These are phyloP conservation scores for Dynastes tityus DNA, from an alignment of 2,888 invertebrate species.

Conservation along the genomic window DNA sequence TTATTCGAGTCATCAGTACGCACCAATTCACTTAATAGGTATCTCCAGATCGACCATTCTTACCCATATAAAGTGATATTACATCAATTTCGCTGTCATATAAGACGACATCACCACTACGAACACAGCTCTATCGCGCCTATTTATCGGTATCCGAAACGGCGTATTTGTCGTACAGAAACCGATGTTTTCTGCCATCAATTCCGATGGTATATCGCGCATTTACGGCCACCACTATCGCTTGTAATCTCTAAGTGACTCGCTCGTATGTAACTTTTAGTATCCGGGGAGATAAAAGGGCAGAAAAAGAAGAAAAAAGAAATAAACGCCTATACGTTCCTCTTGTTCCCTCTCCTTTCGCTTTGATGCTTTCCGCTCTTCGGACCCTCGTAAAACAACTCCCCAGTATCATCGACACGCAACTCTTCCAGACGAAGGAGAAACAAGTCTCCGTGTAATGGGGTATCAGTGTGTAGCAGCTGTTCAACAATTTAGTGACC, in stretches of 20 bases:
- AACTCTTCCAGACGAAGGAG: background rate
- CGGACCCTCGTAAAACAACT: constrained; percentile 36
- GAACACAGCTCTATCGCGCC: background rate
- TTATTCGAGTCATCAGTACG: too few species aligned
- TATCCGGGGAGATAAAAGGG: constrained; percentile 26
- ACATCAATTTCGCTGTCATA: too few species aligned
- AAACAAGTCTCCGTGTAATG: constrained; percentile 6
- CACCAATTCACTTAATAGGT: too few species aligned
- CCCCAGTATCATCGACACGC: constrained; percentile 43
- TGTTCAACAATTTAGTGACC: constrained; percentile 63
- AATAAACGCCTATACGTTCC: constrained; percentile 27
- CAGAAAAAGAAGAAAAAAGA: background rate
- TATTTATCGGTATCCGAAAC: constrained; percentile 5
- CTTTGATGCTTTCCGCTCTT: constrained; percentile 32
- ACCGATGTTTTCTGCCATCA: constrained; percentile 13
- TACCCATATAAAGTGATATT: too few species aligned
- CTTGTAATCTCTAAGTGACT: constrained; percentile 45
- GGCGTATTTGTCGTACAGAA: background rate
- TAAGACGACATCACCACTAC: background rate
- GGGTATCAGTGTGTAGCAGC: constrained; percentile 50
- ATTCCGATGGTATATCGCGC: constrained; percentile 36
- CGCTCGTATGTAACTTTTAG: constrained; percentile 45
- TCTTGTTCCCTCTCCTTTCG: background rate
- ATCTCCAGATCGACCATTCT: too few species aligned
- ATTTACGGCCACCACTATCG: constrained; percentile 37